Base-by-base conservation (phyloP, 2,888 invertebrate species). In the Drosophila aldrichi region DNA sequence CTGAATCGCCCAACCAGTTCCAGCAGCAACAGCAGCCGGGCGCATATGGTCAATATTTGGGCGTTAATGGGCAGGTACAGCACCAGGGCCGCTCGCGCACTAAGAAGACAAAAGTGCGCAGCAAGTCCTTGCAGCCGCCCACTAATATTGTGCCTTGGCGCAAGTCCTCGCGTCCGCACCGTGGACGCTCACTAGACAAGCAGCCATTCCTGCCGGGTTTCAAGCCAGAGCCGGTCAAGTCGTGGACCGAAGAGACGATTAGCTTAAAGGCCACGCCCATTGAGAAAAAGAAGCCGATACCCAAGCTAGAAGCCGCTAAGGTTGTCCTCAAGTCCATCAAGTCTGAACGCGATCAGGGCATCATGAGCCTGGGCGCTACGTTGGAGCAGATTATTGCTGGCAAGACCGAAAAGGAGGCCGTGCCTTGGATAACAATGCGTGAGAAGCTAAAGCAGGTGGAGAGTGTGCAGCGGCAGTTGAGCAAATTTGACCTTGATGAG, bases 171-270 rank as follows among this genome's bases (percentile, higher is more conserved):
- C 91, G 91, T 48, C 91, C 92, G 5, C 78, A 91, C 57, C 92
- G 92, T 91, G 93, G 92, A 90, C 77, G 93, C 88, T 90, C 95
- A 90, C 60, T 95, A 91, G 95, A 93, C 43, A 92, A 92, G 63
- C 90, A 89, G 64, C 91, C 92, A 25, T 92, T 93, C 81, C 76
- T 91, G 32, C 92, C 92, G 0, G 92, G 92, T 5, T 93, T 88
- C 44, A 92, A 93, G 58, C 91, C 92, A 3, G 92, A 91, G 57
- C 92, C 92, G 48, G 89, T 93, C 54, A 93, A 94, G 84, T 94
- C 95, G 12, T 95, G 95, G 95, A 96, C 95, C 4, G 94, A 96
- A 84, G 95, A 96, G 92, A 94, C 94, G 76, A 93, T 95, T 18
- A 93, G 91, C 44, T 89, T 95, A 32, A 95, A 95, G 79, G 95